Base-by-base conservation (phyloP, 2,888 invertebrate genomes). In the Caenorhabditis zanzibari region DNA sequence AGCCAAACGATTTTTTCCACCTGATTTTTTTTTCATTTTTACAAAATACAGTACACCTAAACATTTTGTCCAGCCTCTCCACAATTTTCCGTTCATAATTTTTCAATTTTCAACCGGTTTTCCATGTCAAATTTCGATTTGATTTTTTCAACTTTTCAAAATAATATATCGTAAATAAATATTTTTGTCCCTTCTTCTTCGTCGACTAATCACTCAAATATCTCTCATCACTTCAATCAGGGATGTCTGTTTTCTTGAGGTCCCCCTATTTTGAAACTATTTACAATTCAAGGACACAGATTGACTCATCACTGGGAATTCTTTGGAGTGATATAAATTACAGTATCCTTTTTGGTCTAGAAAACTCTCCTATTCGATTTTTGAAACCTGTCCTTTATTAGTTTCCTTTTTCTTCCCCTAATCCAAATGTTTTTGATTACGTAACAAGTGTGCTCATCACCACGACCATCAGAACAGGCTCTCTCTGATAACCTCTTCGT, bases 371-470 rank as follows among this genome's bases (percentile, higher is more conserved):
- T 38, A 6, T 38, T 12, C 10, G 22, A 9, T 71, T 41, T 47
- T 26, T 14, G 19, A 6, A 35, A 44, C 44, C 44, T 47, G 47
- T 19, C 56, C 19, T 47, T 59, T 47, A 4, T 7, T 16, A 19
- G 32, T 28, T 28, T n/a, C 47, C 22, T 71, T 38, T 35, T 9
- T 16, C 24, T 32, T n/a, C 16, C 26, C 38, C 44, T 76, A 59
- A 76, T 76, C 49, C 59, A 28, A 66, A 7, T 76, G 76, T 76
- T 76, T 76, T 54, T 26, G 47, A 47, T 54, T 68, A 49, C 64
- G 49, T 66, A 66, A 66, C 19, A 35, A 66, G 19, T 49, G 63
- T 54, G 52, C 63, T 63, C 73, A 44, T 54, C 54, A 14, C 1
- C 19, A 38, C 44, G n/a, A 44, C 12, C 47, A 19, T 47, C n/a